A percentile compares a stretch with the other conserved stretches of the same genome.
phyloP scores from a whole-genome alignment of 2,113 vertebrate genomes.

The Callionymus lyra region DNA sequence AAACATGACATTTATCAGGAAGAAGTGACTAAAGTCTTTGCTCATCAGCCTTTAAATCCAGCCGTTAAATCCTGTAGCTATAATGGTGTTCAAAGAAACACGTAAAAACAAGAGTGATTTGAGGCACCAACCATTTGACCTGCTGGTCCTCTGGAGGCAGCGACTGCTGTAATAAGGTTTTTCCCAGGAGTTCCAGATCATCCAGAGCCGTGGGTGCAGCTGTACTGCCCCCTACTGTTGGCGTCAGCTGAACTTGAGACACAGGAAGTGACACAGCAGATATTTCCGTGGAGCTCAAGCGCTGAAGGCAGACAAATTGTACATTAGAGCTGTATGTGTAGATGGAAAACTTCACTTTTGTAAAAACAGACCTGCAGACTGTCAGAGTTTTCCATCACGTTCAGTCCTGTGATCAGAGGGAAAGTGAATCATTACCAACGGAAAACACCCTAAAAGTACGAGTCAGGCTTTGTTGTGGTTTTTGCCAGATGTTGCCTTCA shows the following conservation, averaged over 20 bases:
- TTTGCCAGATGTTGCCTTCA: not conserved
- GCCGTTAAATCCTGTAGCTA: too few relatives aligned
- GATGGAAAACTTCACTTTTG: not conserved
- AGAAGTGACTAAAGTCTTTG: too few relatives aligned
- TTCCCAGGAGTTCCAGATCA: conserved; percentile 86
- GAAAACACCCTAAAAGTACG: not conserved
- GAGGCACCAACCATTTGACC: conserved; percentile 83
- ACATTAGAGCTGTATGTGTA: not conserved
- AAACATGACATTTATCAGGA: too few relatives aligned
- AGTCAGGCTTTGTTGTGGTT: not conserved
- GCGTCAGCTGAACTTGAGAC: conserved; percentile 48
- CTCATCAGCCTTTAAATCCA: too few relatives aligned
- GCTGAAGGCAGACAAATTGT: conserved; percentile 49
- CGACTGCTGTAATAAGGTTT: conserved; percentile 86
- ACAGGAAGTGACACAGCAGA: conserved; percentile 24
- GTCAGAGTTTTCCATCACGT: conserved; percentile 64
- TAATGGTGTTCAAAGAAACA: too few relatives aligned
- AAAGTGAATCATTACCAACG: not conserved
- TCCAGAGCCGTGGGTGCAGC: conserved; percentile 73
- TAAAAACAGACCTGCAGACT: conserved; percentile 77
- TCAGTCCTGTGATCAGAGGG: conserved; percentile 68
- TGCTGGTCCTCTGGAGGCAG: conserved; percentile 86
- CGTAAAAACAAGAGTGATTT: too few relatives aligned
- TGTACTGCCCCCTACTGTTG: conserved; percentile 18
- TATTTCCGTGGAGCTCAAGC: conserved; percentile 65